Evolutionary conservation across 2,113 vertebrate genomes (phyloP).

Genomic region (Poeciliopsis retropinna): DNA sequence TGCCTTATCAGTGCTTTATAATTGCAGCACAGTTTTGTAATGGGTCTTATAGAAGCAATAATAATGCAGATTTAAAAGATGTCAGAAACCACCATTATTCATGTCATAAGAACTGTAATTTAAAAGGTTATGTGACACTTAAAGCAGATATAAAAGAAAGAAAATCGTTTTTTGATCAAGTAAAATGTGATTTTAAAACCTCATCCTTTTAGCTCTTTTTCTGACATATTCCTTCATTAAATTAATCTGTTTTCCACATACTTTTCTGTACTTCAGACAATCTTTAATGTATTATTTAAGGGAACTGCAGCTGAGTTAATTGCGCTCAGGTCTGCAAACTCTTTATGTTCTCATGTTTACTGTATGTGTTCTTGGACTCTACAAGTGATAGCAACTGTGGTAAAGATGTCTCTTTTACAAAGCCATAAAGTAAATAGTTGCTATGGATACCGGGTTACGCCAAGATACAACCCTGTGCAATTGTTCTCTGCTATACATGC

Average conservation of each 20-base stretch:
- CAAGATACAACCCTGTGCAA: no score
- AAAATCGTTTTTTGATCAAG: not conserved
- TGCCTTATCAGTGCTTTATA: not conserved
- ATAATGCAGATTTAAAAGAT: not conserved
- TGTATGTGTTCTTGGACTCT: not conserved
- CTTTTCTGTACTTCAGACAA: not conserved
- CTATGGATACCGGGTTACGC: no score
- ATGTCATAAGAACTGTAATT: not conserved
- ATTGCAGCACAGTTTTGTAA: not conserved
- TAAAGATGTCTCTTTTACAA: no score
- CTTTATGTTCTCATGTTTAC: not conserved
- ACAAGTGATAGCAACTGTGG: no score
- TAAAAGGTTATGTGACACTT: not conserved
- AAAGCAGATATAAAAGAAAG: not conserved
- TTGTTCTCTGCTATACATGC: no score
- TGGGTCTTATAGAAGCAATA: not conserved
- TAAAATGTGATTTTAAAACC: not conserved
- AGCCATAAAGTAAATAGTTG: not conserved
- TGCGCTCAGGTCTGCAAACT: not conserved
- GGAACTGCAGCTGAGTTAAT: no score
- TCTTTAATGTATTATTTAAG: not conserved
- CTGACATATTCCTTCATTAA: not conserved
- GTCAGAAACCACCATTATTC: not conserved
- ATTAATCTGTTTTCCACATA: not conserved
- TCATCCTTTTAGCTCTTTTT: not conserved